These are phyloP conservation scores for Venusia cambrica DNA, from an alignment of 2,888 invertebrate genomes.

Conservation along the genomic window DNA sequence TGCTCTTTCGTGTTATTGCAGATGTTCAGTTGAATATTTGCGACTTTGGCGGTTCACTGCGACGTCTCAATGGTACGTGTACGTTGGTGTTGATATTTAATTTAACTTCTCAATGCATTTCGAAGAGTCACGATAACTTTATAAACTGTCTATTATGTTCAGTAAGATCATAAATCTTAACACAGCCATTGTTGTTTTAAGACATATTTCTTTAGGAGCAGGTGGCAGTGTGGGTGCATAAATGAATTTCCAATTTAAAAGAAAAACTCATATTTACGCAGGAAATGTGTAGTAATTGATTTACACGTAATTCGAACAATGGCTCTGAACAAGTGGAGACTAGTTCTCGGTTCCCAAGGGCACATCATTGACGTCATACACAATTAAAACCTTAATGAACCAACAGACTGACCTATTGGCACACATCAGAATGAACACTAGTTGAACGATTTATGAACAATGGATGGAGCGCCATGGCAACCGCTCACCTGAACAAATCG, in stretches of 20 bases:
- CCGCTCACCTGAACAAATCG: slow-evolving; percentile 30
- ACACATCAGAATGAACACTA: slow-evolving; percentile 31
- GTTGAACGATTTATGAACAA: slow-evolving; percentile 30
- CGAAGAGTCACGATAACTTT: no score
- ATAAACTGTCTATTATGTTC: no score
- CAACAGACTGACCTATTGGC: slow-evolving; percentile 40
- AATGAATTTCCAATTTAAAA: no score
- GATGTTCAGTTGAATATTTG: slow-evolving; percentile 27
- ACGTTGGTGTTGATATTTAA: background rate
- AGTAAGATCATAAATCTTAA: no score
- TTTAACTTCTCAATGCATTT: no score
- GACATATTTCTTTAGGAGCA: no score
- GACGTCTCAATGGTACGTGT: background rate
- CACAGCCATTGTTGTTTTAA: no score
- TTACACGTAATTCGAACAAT: slow-evolving; percentile 2
- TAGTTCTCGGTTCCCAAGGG: slow-evolving; percentile 1
- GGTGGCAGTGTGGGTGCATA: no score
- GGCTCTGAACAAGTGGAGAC: background rate
- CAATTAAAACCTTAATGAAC: slow-evolving; percentile 36
- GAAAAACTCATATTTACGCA: no score
- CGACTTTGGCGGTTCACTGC: slow-evolving; percentile 1
- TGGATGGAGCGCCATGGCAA: slow-evolving; percentile 19
- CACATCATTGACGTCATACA: slow-evolving; percentile 29
- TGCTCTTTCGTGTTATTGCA: slow-evolving; percentile 32
- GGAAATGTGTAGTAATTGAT: no score